Evolutionary conservation across 2,888 invertebrate genomes (phyloP), one percentile per base, ranked within the genome.

Genomic region (Cephus rjabovi): DNA sequence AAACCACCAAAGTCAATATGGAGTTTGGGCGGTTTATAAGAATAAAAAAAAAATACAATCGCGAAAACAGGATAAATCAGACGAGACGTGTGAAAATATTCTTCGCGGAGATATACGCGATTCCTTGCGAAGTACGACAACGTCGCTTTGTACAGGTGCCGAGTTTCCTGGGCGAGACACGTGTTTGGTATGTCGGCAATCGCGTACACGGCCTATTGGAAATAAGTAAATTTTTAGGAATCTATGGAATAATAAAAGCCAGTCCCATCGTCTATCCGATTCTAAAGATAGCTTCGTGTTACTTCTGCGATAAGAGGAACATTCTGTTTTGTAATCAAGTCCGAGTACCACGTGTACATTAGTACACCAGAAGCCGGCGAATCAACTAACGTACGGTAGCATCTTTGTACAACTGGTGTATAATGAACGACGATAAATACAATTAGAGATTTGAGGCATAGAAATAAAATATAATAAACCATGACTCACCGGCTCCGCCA

Each of bases 401-500:
- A 9, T 23, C 56, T 56, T 56, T 56, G 56, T 56, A 56, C 56
- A 56, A 56, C 56, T 56, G 23, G 56, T 56, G 23, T 23, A 56
- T 23, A 23, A 56, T 56, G 9, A 23, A 56, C 56, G 56, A 23
- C 9, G 23, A 35, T 15, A 23, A 15, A 56, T 56, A 56, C 3
- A 23, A 56, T 56, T 9, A 56, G 73, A 79, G 75, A 71, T 69
- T 77, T 12, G 6, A 56, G 78, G 76, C 71, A 80, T 79, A 80
- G 76, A 68, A 74, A 74, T 35, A 69, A 6, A 83, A 80, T 69
- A 82, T 77, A 70, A 69, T 69, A 40, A 68, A 68, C 33, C 15
- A 74, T 80, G 31, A 94, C 96, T 95, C 92, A 96, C 96, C 95
- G 96, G 95, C 93, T 96, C 96, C 76, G 87, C 83, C 90, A 96